These are phyloP conservation scores for Mycteria americana DNA, from an alignment of 2,797 vertebrate genomes.

Conservation along the genomic window DNA sequence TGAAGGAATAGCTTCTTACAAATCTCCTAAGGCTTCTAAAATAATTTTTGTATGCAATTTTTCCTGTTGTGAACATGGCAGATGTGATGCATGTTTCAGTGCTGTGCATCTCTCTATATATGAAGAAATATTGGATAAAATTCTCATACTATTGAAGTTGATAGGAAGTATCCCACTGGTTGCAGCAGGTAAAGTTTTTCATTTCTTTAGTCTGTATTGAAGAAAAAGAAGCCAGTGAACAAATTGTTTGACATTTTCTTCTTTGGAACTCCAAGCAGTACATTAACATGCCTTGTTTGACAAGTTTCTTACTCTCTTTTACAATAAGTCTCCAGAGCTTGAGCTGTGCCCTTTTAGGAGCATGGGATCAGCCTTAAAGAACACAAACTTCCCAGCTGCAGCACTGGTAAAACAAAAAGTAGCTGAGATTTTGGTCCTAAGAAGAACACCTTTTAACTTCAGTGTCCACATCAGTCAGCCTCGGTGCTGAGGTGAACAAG, in stretches of 20 bases:
- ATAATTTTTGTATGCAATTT: not conserved
- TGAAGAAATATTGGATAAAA: not conserved
- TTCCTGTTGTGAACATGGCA: not conserved
- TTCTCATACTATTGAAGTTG: not conserved
- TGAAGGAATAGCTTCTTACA: not conserved
- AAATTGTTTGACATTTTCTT: not conserved
- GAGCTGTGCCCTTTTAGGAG: not conserved
- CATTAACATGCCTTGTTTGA: not conserved
- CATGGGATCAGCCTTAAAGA: not conserved
- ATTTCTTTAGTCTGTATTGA: not conserved
- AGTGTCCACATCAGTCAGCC: not conserved
- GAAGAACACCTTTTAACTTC: not conserved
- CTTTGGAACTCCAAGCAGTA: not conserved
- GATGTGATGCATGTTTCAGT: not conserved
- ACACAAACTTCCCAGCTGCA: not conserved
- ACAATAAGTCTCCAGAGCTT: not conserved
- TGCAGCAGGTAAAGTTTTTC: not conserved
- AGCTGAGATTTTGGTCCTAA: not conserved
- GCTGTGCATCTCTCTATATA: not conserved
- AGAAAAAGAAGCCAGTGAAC: not conserved
- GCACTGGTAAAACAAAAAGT: not conserved
- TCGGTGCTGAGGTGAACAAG: not conserved
- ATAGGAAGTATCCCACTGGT: not conserved
- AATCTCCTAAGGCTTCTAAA: not conserved
- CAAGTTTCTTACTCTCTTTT: not conserved